phyloP scores from a whole-genome alignment of 2,888 invertebrate species.

The Diaprepes abbreviatus region DNA sequence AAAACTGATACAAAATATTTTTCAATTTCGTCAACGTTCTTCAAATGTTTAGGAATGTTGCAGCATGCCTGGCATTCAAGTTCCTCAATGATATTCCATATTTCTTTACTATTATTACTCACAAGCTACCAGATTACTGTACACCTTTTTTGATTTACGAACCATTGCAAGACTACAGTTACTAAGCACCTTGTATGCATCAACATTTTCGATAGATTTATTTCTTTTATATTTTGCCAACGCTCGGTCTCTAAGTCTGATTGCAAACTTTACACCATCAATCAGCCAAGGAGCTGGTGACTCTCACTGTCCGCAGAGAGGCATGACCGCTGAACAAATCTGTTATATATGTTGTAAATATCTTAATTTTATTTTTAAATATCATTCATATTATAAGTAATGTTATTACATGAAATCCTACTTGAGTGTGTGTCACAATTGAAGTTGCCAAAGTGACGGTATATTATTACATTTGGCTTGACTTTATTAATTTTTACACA shows the following conservation, averaged over 20 bases:
- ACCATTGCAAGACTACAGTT: background rate
- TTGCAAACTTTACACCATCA: background rate
- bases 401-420: too few relatives aligned
- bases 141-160: background rate
- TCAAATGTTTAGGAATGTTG: too few relatives aligned
- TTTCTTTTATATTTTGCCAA: slow-evolving; percentile 22
- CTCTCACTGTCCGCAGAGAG: slow-evolving; percentile 4
- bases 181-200: slow-evolving; percentile 22
- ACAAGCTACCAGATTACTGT: background rate
- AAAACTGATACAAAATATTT: too few relatives aligned
- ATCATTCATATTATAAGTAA: background rate
- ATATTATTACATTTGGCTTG: slow-evolving; percentile 9
- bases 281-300: slow-evolving; percentile 30
- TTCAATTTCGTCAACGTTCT: too few relatives aligned
- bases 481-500: background rate
- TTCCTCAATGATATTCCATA: background rate
- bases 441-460: slow-evolving; percentile 12
- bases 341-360: background rate
- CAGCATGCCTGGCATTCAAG: background rate
- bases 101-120: background rate
- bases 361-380: background rate
- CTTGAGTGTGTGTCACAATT: too few relatives aligned
- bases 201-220: background rate
- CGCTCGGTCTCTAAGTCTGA: slow-evolving; percentile 17
- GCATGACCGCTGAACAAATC: background rate